These are phyloP conservation scores for Holotrichia oblita DNA, from an alignment of 1,140 invertebrate genomes.

Conservation along the genomic window DNA sequence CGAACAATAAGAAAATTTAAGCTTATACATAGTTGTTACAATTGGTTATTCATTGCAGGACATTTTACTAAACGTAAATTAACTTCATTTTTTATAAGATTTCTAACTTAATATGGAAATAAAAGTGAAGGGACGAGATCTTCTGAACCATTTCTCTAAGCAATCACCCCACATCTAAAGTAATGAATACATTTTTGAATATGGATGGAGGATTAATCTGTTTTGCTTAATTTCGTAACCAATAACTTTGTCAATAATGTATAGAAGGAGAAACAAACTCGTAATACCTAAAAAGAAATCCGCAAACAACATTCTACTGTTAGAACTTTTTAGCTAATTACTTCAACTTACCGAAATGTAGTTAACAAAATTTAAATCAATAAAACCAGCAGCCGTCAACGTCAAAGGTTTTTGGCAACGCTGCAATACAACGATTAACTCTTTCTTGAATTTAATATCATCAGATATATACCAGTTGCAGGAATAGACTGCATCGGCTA, in stretches of 20 bases:
- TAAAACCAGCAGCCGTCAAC: conserved; percentile 18
- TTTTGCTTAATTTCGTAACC: not conserved
- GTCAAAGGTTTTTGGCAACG: not conserved
- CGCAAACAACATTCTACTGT: too few species aligned
- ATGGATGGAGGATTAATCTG: too few species aligned
- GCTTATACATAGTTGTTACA: too few species aligned
- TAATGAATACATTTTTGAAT: too few species aligned
- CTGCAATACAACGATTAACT: not conserved
- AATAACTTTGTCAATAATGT: conserved; percentile 1
- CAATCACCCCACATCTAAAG: too few species aligned
- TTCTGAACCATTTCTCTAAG: too few species aligned
- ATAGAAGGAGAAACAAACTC: not conserved
- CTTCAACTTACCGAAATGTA: not conserved
- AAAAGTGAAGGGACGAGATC: too few species aligned
- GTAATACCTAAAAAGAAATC: not conserved
- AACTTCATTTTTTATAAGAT: too few species aligned
- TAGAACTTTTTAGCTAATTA: not conserved
- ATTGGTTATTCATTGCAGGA: too few species aligned
- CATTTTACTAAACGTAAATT: too few species aligned
- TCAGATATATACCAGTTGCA: not conserved
- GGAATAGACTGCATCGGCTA: not conserved
- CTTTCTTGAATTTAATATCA: not conserved
- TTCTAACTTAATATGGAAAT: too few species aligned
- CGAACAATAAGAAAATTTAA: too few species aligned
- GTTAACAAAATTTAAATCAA: conserved; percentile 25